Conservation (phyloP, 1,140 invertebrate genomes). For the Cryptotermes secundus region DNA sequence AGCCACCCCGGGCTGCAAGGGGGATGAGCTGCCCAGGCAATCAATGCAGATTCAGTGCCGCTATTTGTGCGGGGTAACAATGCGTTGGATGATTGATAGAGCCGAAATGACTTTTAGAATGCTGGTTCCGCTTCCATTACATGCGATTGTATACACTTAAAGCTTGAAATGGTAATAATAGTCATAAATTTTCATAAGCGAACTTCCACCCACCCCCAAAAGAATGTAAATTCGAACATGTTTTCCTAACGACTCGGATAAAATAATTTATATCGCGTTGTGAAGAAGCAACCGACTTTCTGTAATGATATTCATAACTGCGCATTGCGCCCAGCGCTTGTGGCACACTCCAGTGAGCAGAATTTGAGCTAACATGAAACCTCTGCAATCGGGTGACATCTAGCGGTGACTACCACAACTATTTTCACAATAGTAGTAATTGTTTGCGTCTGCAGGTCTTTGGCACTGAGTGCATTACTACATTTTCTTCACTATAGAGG, state of each 20-base stretch:
- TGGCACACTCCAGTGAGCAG: too few species aligned
- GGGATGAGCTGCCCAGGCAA: not conserved
- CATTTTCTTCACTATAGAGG: too few species aligned
- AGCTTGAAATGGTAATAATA: not conserved
- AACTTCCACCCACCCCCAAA: too few species aligned
- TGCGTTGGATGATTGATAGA: slow-evolving; percentile 1
- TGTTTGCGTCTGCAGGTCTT: too few species aligned
- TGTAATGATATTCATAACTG: too few species aligned
- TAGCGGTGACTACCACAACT: not conserved
- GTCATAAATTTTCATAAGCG: slow-evolving; percentile 19
- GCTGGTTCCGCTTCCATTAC: not conserved
- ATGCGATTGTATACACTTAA: not conserved
- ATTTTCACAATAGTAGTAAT: not conserved
- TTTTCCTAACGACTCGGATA: slow-evolving; percentile 19
- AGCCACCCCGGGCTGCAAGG: not conserved
- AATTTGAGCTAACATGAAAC: not conserved
- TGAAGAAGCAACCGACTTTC: not conserved
- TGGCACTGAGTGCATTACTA: too few species aligned
- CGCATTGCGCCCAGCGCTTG: too few species aligned
- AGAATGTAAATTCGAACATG: slow-evolving; percentile 16
- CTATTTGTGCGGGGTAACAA: slow-evolving; percentile 13
- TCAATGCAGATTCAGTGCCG: slow-evolving; percentile 14
- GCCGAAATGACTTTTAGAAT: not conserved
- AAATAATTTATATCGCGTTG: slow-evolving; percentile 11
- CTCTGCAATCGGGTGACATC: not conserved